Base-by-base conservation (phyloP, 2,888 invertebrate species). In the Drosophila tanythrix region DNA sequence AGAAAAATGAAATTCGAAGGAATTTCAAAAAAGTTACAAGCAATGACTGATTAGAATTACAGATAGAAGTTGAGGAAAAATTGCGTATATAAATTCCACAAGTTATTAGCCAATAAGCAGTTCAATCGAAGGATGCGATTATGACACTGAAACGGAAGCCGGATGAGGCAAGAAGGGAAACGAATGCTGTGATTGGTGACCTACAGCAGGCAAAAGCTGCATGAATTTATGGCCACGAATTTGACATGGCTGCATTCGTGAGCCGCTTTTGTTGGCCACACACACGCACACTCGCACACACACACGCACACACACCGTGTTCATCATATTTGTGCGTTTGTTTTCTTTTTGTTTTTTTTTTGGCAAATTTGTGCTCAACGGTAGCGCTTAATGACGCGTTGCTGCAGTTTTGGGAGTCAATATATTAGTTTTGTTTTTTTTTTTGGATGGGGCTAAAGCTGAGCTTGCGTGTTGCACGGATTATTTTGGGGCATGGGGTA, bases 291-390 rank as follows among this genome's bases (percentile, higher is more conserved):
- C 38, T 0, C 38, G 1, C 40, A 2, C 40, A 70, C 60, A 51
- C 64, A 21, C 77, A 70, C 81, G n/a, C 58, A 76, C 66, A 63
- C 83, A 74, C 58, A 55, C 62, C 31, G 46, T 76, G 82, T 76
- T 76, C 85, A 76, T 88, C 82, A 88, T 88, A 85, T 67, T 63
- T 51, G 35, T 29, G 51, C 3, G 27, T 50, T 68, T 43, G 62
- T 63, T 11, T 40, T 57, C 18, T 25, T 57, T 43, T 27, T 59
- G 55, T 61, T n/a, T 48, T 15, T 55, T 56, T 72, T 70, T 70
- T 66, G 71, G 61, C 81, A 82, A 88, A 74, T 90, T 88, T 84
- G 75, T 77, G 70, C 73, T 66, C 60, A 86, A 86, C 85, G 85
- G 85, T 86, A 86, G 84, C 84, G 71, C 77, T 87, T 76, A 79